Evolutionary conservation across 2,113 vertebrate species (phyloP), one percentile per base, ranked within the genome.

Genomic region (Isurus oxyrinchus): DNA sequence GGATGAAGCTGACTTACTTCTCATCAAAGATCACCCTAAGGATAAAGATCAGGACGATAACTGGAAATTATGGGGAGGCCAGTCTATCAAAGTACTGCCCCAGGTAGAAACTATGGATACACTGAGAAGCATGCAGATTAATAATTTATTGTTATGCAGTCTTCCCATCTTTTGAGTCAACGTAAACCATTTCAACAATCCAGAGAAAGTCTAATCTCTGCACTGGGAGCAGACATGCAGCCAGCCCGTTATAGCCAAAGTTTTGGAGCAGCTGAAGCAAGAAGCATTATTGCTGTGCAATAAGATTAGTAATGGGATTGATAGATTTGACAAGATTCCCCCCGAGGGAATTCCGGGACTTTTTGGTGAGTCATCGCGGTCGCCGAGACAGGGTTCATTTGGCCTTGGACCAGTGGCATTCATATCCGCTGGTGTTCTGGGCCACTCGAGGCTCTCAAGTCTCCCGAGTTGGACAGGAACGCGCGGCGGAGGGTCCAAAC

Each of bases 231-330:
- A 99, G 97, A 99, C 99, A 3, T 99, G 99, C 27, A 99, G 99
- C 96, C 99, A 99, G 97, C 99, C 99, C 0, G 97, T 99, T 96
- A 99, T 99, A 0, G 99, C 99, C 35, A 98, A 97, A 66, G 99
- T 99, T 96, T 97, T 99, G n/a, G 98, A 99, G 93, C 98, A 99
- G 97, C 98, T 99, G 3, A 99, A 99, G 98, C n/a, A n/a, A n/a
- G n/a, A n/a, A n/a, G n/a, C n/a, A n/a, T n/a, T n/a, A n/a, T n/a
- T n/a, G n/a, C n/a, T n/a, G n/a, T n/a, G n/a, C n/a, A n/a, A n/a
- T n/a, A n/a, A n/a, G n/a, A n/a, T n/a, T n/a, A n/a, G n/a, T n/a
- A n/a, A n/a, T n/a, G n/a, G n/a, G n/a, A n/a, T n/a, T n/a, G n/a
- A n/a, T n/a, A n/a, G n/a, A n/a, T n/a, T n/a, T n/a, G n/a, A n/a